These are phyloP conservation scores for Parazoanthus darwini DNA, from an alignment of 92 coral and sea anemone genomes.

Conservation along the genomic window DNA sequence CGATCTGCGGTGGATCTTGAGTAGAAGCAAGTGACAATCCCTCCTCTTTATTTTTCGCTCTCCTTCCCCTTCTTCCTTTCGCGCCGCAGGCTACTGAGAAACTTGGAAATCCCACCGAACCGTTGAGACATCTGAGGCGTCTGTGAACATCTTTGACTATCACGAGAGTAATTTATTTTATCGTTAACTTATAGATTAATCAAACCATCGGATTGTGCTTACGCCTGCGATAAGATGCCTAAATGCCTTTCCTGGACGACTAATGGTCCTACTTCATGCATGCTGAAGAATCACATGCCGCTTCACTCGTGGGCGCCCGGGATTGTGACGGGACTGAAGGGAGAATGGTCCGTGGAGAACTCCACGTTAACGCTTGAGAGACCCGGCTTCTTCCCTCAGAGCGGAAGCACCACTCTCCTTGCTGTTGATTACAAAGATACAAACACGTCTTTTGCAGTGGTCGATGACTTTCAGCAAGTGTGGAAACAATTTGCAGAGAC, in stretches of 20 bases:
- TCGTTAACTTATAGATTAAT: conserved; percentile 52
- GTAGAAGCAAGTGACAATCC: no score
- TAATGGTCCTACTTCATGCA: conserved; percentile 89
- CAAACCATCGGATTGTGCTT: conserved; percentile 78
- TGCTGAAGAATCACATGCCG: conserved; percentile 85
- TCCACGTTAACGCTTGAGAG: conserved; percentile 74
- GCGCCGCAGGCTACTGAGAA: no score
- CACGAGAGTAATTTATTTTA: no score
- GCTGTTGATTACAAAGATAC: conserved; percentile 62
- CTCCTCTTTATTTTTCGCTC: no score
- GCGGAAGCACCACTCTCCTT: conserved; percentile 79
- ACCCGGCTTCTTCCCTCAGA: conserved; percentile 86
- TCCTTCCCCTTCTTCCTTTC: no score
- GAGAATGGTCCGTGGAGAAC: conserved; percentile 67
- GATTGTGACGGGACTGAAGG: conserved; percentile 80
- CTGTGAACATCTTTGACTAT: no score
- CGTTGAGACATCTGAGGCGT: no score
- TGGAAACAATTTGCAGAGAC: conserved; percentile 67
- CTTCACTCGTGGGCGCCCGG: conserved; percentile 89
- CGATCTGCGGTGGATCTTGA: no score
- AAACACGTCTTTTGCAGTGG: conserved; percentile 68
- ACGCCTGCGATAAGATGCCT: conserved; percentile 85
- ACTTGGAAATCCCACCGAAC: no score
- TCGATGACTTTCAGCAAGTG: conserved; percentile 64
- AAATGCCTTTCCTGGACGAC: conserved; percentile 91